Evolutionary conservation across 2,113 vertebrate genomes (phyloP).

Genomic region (Elephas maximus): DNA sequence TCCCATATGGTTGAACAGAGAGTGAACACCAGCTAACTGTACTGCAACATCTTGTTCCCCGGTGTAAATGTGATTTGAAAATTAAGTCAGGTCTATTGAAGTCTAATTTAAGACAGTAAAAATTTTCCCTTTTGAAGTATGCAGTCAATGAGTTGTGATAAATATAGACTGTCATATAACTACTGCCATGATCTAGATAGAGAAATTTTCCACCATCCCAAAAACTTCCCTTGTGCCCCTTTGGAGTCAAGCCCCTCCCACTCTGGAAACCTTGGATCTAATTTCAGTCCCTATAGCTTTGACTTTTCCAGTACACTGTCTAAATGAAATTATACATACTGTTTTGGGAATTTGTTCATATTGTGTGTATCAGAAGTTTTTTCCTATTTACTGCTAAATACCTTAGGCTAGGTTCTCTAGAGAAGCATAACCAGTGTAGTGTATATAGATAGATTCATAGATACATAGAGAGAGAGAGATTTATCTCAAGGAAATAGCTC

Average conservation of each 20-base stretch:
- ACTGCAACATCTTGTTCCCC: background rate
- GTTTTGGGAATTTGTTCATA: background rate
- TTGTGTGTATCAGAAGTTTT: background rate
- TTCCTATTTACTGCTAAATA: background rate
- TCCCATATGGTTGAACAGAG: background rate
- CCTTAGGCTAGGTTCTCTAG: no score
- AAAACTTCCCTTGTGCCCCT: no score
- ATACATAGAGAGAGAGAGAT: no score
- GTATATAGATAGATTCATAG: no score
- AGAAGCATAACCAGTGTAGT: no score
- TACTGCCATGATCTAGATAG: no score
- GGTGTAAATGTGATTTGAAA: background rate
- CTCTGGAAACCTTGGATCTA: background rate
- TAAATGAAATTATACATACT: background rate
- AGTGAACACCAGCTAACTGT: background rate
- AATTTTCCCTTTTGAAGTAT: background rate
- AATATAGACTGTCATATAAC: no score
- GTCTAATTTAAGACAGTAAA: background rate
- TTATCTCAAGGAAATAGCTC: no score
- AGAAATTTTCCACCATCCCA: no score
- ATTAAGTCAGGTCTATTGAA: background rate
- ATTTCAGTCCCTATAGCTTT: background rate
- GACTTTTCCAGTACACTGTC: no score
- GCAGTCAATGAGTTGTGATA: background rate
- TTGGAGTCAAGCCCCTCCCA: no score